These are phyloP conservation scores for Hydrolagus colliei DNA, from an alignment of 2,797 vertebrate genomes.

Conservation along the genomic window DNA sequence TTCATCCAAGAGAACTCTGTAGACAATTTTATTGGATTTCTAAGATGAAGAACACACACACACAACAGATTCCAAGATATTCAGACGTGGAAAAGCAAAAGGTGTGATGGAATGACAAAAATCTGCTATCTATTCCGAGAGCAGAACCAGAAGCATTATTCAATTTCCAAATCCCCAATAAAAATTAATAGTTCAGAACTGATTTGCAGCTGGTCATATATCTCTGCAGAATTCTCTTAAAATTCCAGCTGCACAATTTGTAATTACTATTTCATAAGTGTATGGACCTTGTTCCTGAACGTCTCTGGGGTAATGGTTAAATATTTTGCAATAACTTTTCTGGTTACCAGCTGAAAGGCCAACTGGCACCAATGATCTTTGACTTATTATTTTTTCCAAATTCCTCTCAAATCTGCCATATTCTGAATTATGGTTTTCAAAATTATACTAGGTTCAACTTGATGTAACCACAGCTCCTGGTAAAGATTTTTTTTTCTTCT, in stretches of 20 bases:
- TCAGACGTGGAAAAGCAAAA: not conserved
- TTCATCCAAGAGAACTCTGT: not conserved
- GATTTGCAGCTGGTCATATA: no score
- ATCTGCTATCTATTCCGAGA: not conserved
- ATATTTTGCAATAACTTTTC: not conserved
- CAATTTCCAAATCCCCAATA: not conserved
- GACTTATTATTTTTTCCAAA: not conserved
- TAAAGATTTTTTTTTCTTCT: not conserved
- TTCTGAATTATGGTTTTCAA: not conserved
- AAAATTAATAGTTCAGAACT: not conserved
- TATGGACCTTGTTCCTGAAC: not conserved
- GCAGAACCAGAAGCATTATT: not conserved
- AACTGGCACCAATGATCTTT: not conserved
- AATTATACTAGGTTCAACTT: not conserved
- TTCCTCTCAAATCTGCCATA: not conserved
- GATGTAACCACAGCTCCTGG: not conserved
- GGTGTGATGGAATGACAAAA: conserved; percentile 12
- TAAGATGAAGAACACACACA: not conserved
- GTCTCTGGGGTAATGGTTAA: not conserved
- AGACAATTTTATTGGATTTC: not conserved
- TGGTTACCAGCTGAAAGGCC: not conserved
- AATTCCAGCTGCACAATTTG: not conserved
- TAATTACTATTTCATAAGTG: conserved; percentile 3
- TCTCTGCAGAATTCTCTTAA: no score
- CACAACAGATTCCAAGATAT: not conserved